These are phyloP conservation scores for Eptatretus burgeri DNA, from an alignment of 2,113 vertebrate genomes.

Conservation along the genomic window DNA sequence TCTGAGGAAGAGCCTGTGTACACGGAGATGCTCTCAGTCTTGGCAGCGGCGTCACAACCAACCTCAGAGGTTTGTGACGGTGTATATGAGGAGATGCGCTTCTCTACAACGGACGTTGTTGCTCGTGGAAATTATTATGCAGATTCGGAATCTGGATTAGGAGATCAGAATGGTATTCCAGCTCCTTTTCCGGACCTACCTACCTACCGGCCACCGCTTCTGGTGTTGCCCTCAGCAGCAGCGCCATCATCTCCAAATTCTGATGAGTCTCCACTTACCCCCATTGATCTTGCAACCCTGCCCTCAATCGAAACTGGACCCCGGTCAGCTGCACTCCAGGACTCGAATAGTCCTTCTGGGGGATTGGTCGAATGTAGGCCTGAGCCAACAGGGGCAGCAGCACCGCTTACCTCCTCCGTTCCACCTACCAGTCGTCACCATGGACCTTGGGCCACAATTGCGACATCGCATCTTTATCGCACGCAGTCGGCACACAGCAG, in stretches of 20 bases:
- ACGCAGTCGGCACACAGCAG: constrained; percentile 1
- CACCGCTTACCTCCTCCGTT: no score
- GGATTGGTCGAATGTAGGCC: no score
- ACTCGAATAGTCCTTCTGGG: no score
- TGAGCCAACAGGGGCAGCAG: no score
- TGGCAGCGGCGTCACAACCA: constrained; percentile 38
- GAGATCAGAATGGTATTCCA: constrained; percentile 52
- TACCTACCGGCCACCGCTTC: constrained; percentile 49
- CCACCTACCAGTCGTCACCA: no score
- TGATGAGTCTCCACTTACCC: constrained; percentile 76
- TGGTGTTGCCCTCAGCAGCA: constrained; percentile 65
- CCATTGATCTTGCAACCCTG: constrained; percentile 28
- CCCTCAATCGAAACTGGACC: no score
- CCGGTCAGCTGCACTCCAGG: no score
- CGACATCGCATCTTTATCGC: background rate
- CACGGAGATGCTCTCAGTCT: constrained; percentile 91
- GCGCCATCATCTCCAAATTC: constrained; percentile 74
- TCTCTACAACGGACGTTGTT: constrained; percentile 44
- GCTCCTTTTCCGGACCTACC: constrained; percentile 75
- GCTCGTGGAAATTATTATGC: constrained; percentile 34
- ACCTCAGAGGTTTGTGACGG: constrained; percentile 53
- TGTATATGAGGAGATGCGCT: constrained; percentile 95
- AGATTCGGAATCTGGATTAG: constrained; percentile 35
- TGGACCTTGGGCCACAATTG: background rate
- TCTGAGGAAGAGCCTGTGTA: constrained; percentile 73